Percentiles rank a stretch among this genome's conserved stretches.
These are phyloP conservation scores for Hypsibius dujardini DNA, from an alignment of 1,140 invertebrate genomes.

Conservation along the genomic window DNA sequence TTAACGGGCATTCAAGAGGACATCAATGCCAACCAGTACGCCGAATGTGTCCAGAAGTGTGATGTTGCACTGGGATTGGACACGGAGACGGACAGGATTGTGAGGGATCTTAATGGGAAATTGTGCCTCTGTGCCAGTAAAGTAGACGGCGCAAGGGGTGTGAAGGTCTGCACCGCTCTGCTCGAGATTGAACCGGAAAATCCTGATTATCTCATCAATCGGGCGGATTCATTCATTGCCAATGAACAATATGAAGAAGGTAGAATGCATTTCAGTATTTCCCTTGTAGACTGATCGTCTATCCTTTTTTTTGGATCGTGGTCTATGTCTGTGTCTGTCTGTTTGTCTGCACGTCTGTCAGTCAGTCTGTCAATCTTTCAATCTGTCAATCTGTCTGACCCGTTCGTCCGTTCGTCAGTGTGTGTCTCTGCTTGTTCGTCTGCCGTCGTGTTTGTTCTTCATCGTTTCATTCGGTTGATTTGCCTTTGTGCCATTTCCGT, in stretches of 20 bases:
- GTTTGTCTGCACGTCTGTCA: too few relatives aligned
- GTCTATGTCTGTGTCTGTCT: too few relatives aligned
- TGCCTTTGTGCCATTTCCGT: too few relatives aligned
- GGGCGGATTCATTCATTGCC: conserved; percentile 72
- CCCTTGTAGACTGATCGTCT: neutral
- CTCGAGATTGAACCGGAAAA: conserved; percentile 54
- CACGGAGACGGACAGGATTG: conserved; percentile 47
- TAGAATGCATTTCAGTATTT: conserved; percentile 31
- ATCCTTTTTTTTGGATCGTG: conserved; percentile 20
- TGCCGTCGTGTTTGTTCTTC: too few relatives aligned
- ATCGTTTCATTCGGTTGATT: too few relatives aligned
- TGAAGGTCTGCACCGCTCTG: conserved; percentile 60
- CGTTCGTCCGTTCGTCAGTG: too few relatives aligned
- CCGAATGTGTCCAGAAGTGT: conserved; percentile 54
- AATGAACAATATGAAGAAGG: conserved; percentile 83
- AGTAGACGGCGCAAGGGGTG: conserved; percentile 40
- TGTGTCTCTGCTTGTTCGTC: too few relatives aligned
- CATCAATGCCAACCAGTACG: conserved; percentile 48
- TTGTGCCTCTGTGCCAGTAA: conserved; percentile 35
- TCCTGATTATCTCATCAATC: conserved; percentile 62
- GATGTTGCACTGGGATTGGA: conserved; percentile 51
- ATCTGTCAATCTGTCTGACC: too few relatives aligned
- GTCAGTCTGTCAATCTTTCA: too few relatives aligned
- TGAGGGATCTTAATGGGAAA: conserved; percentile 46
- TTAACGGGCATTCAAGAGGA: conserved; percentile 52